Conservation (phyloP, 2,797 vertebrate genomes). For the Sarcoramphus papa region DNA sequence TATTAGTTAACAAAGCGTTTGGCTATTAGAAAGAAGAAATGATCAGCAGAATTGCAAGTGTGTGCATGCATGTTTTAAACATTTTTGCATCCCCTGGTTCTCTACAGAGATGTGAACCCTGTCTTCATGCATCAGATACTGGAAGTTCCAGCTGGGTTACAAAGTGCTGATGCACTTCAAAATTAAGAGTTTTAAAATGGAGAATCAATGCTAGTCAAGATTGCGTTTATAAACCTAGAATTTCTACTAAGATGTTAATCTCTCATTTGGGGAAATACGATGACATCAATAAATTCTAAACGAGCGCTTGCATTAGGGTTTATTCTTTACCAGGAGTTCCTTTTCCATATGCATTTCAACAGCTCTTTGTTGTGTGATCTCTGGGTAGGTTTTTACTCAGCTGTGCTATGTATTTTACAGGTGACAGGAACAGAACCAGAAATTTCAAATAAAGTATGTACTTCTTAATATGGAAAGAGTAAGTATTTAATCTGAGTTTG, state of each 20-base stretch:
- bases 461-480: not conserved
- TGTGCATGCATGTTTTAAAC: not conserved
- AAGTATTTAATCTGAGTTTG: not conserved
- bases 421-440: not conserved
- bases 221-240: not conserved
- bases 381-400: not conserved
- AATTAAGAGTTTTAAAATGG: not conserved
- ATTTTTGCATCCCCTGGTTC: not conserved
- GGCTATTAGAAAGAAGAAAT: not conserved
- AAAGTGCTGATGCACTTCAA: not conserved
- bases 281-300: not conserved
- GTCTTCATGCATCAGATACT: not conserved
- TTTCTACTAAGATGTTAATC: not conserved
- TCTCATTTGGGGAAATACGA: not conserved
- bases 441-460: not conserved
- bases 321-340: not conserved
- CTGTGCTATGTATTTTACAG: not conserved
- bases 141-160: not conserved
- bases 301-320: not conserved
- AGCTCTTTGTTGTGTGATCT: not conserved
- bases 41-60: not conserved
- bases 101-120: not conserved
- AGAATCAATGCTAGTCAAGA: not conserved
- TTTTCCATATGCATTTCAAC: not conserved
- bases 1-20: not conserved